Evolutionary conservation across 2,797 vertebrate species (phyloP).

Genomic region (Carduelis carduelis): DNA sequence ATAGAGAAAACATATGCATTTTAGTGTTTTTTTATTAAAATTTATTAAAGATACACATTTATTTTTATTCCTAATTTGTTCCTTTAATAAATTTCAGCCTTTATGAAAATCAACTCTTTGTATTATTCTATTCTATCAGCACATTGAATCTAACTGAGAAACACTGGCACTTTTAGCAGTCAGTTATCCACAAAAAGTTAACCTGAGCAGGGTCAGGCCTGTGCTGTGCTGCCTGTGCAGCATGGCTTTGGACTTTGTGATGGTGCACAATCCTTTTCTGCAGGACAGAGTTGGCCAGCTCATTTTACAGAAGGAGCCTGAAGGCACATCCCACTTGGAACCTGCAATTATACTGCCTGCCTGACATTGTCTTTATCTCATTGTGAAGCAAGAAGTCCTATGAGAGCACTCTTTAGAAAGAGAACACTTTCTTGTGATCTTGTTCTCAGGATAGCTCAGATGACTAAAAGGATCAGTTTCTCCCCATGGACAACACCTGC

Average conservation of each 20-base stretch:
- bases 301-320: rapidly evolving
- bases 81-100: not conserved
- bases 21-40: not conserved
- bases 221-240: not conserved
- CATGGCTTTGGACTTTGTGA: not conserved
- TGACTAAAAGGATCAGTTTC: not conserved
- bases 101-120: not conserved
- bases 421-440: not conserved
- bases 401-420: not conserved
- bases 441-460: not conserved
- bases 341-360: not conserved
- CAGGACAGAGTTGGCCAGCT: not conserved
- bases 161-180: not conserved
- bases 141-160: not conserved
- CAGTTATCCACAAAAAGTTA: not conserved
- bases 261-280: not conserved
- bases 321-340: not conserved
- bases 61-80: not conserved
- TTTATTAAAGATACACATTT: not conserved
- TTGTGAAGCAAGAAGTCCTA: not conserved
- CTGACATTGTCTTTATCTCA: not conserved
- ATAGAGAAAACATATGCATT: not conserved
- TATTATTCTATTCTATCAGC: not conserved
- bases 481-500: not conserved
- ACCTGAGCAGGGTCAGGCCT: not conserved